A percentile compares a stretch with the other conserved stretches of the same genome.
These are phyloP conservation scores for Sebastolobus altivelis DNA, from an alignment of 2,797 vertebrate genomes.

Conservation along the genomic window DNA sequence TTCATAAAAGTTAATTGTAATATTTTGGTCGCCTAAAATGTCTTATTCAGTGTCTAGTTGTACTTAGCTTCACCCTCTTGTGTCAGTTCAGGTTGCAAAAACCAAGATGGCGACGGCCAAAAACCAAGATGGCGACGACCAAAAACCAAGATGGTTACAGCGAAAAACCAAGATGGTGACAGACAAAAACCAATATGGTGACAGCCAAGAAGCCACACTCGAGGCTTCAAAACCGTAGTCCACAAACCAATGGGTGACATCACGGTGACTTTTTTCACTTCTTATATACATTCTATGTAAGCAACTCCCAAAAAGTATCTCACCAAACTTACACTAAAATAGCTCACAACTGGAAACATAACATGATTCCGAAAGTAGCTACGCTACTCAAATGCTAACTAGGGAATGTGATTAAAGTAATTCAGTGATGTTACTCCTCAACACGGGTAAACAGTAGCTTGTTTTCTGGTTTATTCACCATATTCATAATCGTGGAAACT, in stretches of 20 bases:
- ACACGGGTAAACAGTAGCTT: not conserved
- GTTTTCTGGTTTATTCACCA: not conserved
- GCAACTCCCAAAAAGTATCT: not conserved
- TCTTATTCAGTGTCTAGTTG: not conserved
- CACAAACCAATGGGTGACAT: not conserved
- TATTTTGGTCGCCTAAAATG: not conserved
- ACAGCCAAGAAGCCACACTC: not conserved
- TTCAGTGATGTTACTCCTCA: not conserved
- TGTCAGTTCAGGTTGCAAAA: not conserved
- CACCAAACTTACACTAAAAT: not conserved
- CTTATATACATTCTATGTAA: not conserved
- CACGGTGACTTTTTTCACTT: not conserved
- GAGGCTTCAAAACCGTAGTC: not conserved
- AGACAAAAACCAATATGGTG: not conserved
- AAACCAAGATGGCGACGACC: too few species aligned
- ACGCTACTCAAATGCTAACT: not conserved
- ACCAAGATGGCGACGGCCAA: not conserved
- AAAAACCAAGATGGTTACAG: too few species aligned
- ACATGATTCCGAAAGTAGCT: not conserved
- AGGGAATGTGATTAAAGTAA: not conserved
- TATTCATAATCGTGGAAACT: not conserved
- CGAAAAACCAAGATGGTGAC: too few species aligned
- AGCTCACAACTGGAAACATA: not conserved
- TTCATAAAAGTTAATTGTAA: not conserved
- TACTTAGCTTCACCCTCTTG: not conserved